Evolutionary conservation across 1,140 invertebrate species (phyloP).

Genomic region (Subanguina moxae): DNA sequence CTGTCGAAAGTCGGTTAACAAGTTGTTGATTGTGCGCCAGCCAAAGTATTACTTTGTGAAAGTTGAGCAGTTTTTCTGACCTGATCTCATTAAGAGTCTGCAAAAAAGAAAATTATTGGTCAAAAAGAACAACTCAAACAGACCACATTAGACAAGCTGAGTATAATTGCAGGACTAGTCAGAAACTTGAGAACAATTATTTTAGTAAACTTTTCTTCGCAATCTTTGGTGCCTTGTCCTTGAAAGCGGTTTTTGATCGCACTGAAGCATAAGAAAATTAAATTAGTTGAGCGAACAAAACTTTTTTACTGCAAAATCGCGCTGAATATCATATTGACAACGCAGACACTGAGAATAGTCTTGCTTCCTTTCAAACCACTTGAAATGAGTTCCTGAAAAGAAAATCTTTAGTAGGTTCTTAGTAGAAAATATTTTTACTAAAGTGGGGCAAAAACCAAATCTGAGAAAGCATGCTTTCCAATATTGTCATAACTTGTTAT

Average conservation of each 20-base stretch:
- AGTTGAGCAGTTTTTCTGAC: constrained; percentile 14
- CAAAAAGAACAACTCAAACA: constrained; percentile 17
- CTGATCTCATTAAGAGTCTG: constrained; percentile 25
- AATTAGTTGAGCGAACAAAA: too few relatives aligned
- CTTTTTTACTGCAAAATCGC: constrained; percentile 2
- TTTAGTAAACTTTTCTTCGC: background rate
- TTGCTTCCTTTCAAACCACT: constrained; percentile 29
- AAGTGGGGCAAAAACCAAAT: too few relatives aligned
- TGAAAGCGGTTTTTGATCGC: background rate
- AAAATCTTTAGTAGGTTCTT: background rate
- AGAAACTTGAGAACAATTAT: constrained; percentile 7
- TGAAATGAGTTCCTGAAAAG: constrained; percentile 11
- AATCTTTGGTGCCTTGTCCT: background rate
- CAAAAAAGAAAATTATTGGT: constrained; percentile 25
- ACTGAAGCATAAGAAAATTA: too few relatives aligned
- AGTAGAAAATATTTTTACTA: too few relatives aligned
- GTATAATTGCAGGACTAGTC: background rate
- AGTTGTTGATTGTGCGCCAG: constrained; percentile 15
- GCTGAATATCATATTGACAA: constrained; percentile 21
- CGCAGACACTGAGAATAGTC: constrained; percentile 19
- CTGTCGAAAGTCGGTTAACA: constrained; percentile 9
- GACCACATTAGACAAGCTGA: background rate
- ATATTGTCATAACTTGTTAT: too few relatives aligned
- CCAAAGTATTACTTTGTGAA: constrained; percentile 13
- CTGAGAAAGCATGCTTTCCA: too few relatives aligned